Evolutionary conservation across 2,888 invertebrate genomes (phyloP), one percentile per base, ranked within the genome.

Genomic region (Sepioteuthis lessoniana): DNA sequence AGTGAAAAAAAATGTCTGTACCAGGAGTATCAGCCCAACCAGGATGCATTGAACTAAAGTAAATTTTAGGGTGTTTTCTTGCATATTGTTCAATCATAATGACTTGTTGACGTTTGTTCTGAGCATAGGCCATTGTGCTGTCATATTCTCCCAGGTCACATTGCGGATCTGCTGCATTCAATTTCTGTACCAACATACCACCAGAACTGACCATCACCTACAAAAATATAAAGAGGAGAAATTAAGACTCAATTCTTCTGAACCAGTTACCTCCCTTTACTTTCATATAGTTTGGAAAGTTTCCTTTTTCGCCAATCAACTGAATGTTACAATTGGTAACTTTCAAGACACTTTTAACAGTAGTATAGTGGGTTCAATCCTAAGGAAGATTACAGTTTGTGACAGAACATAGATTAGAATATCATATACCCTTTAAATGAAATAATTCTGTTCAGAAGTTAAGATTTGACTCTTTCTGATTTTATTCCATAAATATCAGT

Each of bases 11-110:
- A 76, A n/a, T 35, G n/a, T 25, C 10, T 76, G 21, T 94, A 97
- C 97, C 97, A 94, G 97, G 97, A n/a, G 97, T 97, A 94, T 97
- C 97, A 8, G 97, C 97, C 97, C 97, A 97, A 28, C 97, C 97
- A 37, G 97, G 97, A 95, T 97, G 97, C 97, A 97, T 97, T 38
- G 96, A 96, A 31, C 97, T 97, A 95, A 97, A 97, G 95, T 97
- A 97, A 55, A 97, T 96, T n/a, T 96, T 96, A 35, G 97, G 97
- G 95, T 97, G 96, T 76, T 95, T 95, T 93, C 96, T 96, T 28
- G 97, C 97, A 95, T 97, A 97, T 95, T 97, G 96, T 94, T 97
- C 97, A 35, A 97, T 96, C 97, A 97, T 97, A 8, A 97, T 94
- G 21, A 97, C 97, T 94, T 97, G 97, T 94, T 97, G 97, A 25